Conservation (phyloP, 2,113 vertebrate species). For the Cardinalis cardinalis region DNA sequence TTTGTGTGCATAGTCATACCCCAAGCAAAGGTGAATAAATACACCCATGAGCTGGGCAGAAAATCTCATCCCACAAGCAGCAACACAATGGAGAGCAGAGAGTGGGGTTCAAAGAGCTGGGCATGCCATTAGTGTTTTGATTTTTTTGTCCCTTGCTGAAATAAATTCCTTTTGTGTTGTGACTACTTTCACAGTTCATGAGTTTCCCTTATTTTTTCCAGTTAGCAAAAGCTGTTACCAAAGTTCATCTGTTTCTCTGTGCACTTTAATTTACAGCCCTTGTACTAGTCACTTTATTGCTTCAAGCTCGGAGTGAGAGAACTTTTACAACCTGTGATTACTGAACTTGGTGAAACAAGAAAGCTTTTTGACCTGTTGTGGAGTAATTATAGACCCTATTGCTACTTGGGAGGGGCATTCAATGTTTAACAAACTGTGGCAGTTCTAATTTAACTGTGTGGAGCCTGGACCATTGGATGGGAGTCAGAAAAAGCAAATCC, state of each 20-base stretch:
- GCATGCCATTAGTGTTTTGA: not conserved
- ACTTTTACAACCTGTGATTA: constrained; percentile 37
- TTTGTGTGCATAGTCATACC: not conserved
- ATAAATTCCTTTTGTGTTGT: not conserved
- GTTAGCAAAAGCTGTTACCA: not conserved
- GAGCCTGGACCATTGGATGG: not conserved
- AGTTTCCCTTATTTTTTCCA: not conserved
- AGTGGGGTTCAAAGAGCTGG: not conserved
- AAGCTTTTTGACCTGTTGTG: constrained; percentile 26
- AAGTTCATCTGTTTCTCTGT: constrained; percentile 27
- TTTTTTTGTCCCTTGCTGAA: not conserved
- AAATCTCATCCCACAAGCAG: not conserved
- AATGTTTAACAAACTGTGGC: constrained; percentile 29
- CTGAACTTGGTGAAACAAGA: not conserved
- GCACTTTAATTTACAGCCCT: constrained; percentile 53
- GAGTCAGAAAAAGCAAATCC: not conserved
- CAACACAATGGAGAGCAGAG: not conserved
- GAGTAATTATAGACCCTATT: constrained; percentile 5
- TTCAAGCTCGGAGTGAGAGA: not conserved
- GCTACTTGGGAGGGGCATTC: constrained; percentile 11
- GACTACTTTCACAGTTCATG: not conserved
- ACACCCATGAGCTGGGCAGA: not conserved
- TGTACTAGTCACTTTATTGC: constrained; percentile 41
- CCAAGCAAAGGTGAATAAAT: constrained; percentile 40
- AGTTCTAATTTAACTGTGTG: not conserved